These are phyloP conservation scores for Quadriops clusia DNA, from an alignment of 2,888 invertebrate species.

Conservation along the genomic window DNA sequence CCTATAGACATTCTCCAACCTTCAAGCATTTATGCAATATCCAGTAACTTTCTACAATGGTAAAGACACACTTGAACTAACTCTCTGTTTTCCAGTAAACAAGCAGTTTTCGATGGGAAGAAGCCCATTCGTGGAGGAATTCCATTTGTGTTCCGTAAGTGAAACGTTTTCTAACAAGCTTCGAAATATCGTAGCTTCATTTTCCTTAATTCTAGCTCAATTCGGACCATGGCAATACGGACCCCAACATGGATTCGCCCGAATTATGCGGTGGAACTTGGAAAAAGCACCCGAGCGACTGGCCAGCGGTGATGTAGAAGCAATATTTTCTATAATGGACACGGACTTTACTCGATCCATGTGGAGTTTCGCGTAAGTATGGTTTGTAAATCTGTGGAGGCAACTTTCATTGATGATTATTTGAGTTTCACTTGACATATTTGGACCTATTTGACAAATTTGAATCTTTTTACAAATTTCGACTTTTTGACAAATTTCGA, in stretches of 20 bases:
- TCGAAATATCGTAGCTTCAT: too few relatives aligned
- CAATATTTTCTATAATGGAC: slow-evolving; percentile 84
- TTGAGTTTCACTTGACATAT: too few relatives aligned
- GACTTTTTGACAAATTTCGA: too few relatives aligned
- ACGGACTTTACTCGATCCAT: slow-evolving; percentile 84
- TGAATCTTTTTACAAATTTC: too few relatives aligned
- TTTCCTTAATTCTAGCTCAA: slow-evolving; percentile 70
- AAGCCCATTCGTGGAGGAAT: slow-evolving; percentile 93
- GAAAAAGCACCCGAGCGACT: slow-evolving; percentile 80
- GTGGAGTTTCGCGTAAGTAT: slow-evolving; percentile 82
- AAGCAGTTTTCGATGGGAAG: slow-evolving; percentile 92
- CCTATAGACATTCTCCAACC: too few relatives aligned
- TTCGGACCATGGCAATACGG: slow-evolving; percentile 93
- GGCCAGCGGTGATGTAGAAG: slow-evolving; percentile 85
- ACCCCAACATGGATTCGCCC: slow-evolving; percentile 92
- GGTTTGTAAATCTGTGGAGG: slow-evolving; percentile 3
- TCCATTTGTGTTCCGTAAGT: slow-evolving; percentile 96
- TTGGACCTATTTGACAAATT: too few relatives aligned
- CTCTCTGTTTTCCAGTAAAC: slow-evolving; percentile 56
- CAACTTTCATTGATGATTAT: slow-evolving; percentile 5
- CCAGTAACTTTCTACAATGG: not conserved
- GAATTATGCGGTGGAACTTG: slow-evolving; percentile 83
- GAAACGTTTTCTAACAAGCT: slow-evolving; percentile 12
- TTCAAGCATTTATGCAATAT: too few relatives aligned
- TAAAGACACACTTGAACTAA: not conserved